Evolutionary conservation across 2,797 vertebrate species (phyloP), one percentile per base, ranked within the genome.

Genomic region (Aselliscus stoliczkanus): DNA sequence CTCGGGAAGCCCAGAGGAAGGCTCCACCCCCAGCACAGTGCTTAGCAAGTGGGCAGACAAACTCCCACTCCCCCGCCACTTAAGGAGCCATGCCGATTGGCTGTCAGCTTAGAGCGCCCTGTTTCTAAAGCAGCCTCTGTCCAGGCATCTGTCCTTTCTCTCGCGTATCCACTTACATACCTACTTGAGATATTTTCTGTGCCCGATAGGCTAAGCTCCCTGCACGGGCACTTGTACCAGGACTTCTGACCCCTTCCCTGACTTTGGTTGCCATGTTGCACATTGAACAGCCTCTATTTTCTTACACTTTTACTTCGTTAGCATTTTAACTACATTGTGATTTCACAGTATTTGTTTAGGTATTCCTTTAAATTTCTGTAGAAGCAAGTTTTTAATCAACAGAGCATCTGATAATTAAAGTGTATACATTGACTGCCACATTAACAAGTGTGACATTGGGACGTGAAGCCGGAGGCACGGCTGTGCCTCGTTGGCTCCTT

Each of bases 391-490:
- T 90, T 56, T 60, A 12, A 52, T 39, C n/a, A 34, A 14, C 69
- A 18, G 54, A 29, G 31, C 39, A 15, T 31, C 23, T 4, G 34
- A 7, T 73, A 4, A 27, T 9, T 64, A 13, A 73, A 21, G 37
- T 17, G 1, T 34, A 3, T 8, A 7, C 13, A 6, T 18, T 17
- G 8, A 21, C 44, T 2, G 39, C 37, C n/a, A 20, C 5, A 1
- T 29, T 7, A n/a, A 3, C 17, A 4, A 1, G 18, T 50, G 72
- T 52, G 70, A 37, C 7, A n/a, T 4, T n/a, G 80, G 44, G 67
- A 18, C 1, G 5, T 23, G 4, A 9, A 10, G 47, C 29, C 0
- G 0, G 17, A 2, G 56, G 11, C 0, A 2, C 64, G 3, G 15
- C 0, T 5, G 1, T 17, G 31, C 18, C 25, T 29, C 56, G 3